Percentiles rank a stretch among this genome's conserved stretches.
Evolutionary conservation across 2,888 invertebrate genomes (phyloP).

Genomic region (Drymonia ruficornis): DNA sequence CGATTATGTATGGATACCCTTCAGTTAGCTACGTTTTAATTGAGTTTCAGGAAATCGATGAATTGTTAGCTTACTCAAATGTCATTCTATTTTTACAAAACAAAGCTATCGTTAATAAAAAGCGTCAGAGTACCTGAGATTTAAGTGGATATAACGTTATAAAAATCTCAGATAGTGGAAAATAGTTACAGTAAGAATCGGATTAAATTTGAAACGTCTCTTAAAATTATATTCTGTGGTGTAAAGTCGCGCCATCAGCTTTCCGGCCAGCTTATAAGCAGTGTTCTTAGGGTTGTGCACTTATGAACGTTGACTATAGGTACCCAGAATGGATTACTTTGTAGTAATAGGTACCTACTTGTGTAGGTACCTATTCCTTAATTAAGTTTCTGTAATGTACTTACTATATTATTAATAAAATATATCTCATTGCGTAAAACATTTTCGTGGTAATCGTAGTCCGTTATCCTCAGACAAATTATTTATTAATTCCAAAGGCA

Average conservation of each 20-base stretch:
- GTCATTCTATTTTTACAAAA: no score
- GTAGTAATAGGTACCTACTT: no score
- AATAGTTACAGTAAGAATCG: slow-evolving; percentile 35
- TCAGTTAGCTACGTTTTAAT: slow-evolving; percentile 8
- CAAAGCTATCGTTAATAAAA: slow-evolving; percentile 34
- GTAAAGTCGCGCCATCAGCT: slow-evolving; percentile 47
- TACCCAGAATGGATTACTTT: no score
- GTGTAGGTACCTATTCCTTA: slow-evolving; percentile 26
- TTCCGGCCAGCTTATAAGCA: slow-evolving; percentile 51
- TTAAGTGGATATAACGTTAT: slow-evolving; percentile 23
- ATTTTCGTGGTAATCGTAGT: no score
- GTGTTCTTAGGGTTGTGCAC: slow-evolving; percentile 41
- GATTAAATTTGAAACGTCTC: no score
- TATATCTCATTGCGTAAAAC: slow-evolving; percentile 38
- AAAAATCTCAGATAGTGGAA: slow-evolving; percentile 19
- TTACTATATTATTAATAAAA: no score
- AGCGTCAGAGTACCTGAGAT: slow-evolving; percentile 39
- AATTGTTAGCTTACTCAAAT: no score
- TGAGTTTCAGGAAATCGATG: no score
- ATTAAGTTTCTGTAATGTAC: no score
- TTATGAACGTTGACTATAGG: no score
- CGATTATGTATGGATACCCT: background rate
- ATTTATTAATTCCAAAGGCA: slow-evolving; percentile 44
- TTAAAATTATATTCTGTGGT: slow-evolving; percentile 34
- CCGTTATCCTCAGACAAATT: no score